Evolutionary conservation across 2,113 vertebrate genomes (phyloP), one percentile per base, ranked within the genome.

Genomic region (Coreoperca whiteheadi): DNA sequence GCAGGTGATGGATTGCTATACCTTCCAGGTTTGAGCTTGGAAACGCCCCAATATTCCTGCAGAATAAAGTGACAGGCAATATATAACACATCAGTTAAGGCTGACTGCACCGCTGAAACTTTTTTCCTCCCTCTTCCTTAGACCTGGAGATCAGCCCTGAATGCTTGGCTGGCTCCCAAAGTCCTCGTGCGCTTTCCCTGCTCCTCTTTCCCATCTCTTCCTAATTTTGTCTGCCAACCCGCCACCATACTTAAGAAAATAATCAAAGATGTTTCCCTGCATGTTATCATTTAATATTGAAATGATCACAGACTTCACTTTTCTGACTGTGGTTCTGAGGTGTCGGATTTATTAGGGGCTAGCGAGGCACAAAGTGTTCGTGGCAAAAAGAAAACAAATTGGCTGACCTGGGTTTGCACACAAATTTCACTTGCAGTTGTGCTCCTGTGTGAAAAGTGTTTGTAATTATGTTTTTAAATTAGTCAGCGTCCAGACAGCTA

Each of bases 11-110:
- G 94, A 95, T 95, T 94, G 93, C 92, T 89, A 61, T 93, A 89
- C 93, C 93, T 90, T 94, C 92, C 90, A 94, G 91, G 89, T 93
- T 93, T 93, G 93, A 93, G 93, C 91, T 92, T 87, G 87, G 94
- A 92, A 93, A 94, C 93, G 88, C 93, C 94, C 93, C 93, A 95
- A 95, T 95, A 94, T 96, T 94, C 92, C 91, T 63, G 84, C 83
- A 83, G 93, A 92, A 94, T 93, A 92, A 94, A 93, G 93, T 96
- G 94, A 94, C 94, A 95, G 95, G 93, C 89, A 93, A 94, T 95
- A 93, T 94, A 96, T 94, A 95, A 93, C 90, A 76, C 91, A 95
- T 95, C 95, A 95, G 93, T 93, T 94, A 89, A 89, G 94, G 91
- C 83, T 93, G 92, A 89, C 89, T 92, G 93, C 92, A 83, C 86